Percentiles rank a stretch among this genome's conserved stretches.
Evolutionary conservation across 2,113 vertebrate species (phyloP).

Genomic region (Chaetorhynchus papuensis): DNA sequence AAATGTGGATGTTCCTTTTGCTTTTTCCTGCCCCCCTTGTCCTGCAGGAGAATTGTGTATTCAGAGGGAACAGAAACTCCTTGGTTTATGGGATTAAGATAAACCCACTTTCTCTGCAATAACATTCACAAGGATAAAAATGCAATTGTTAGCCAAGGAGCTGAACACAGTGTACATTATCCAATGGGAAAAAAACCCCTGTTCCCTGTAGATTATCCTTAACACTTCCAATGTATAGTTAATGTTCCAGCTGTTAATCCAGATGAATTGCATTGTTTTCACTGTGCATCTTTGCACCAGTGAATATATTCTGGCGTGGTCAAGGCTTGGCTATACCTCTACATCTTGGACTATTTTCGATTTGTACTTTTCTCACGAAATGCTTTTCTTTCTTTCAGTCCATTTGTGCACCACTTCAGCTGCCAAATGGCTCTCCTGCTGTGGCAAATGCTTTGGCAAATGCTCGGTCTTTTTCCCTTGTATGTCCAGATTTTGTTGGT

Average conservation of each 20-base stretch:
- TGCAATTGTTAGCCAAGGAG: background rate
- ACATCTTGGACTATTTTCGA: background rate
- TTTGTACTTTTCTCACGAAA: background rate
- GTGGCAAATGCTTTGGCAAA: background rate
- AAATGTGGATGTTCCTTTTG: background rate
- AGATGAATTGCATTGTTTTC: background rate
- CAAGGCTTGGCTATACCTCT: background rate
- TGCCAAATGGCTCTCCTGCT: conserved; percentile 17
- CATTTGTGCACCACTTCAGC: background rate
- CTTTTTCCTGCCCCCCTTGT: background rate
- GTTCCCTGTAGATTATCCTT: background rate
- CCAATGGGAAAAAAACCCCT: background rate
- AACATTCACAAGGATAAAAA: background rate
- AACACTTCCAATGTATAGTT: background rate
- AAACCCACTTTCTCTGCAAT: conserved; percentile 15
- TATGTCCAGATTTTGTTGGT: background rate
- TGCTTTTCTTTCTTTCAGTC: background rate
- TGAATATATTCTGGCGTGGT: background rate
- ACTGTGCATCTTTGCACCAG: background rate
- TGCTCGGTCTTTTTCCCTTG: background rate
- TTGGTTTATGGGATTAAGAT: conserved; percentile 12
- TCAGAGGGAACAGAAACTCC: background rate
- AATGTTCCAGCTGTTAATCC: background rate
- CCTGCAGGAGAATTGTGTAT: background rate
- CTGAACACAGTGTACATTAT: background rate